These are phyloP conservation scores for Phorcus lineatus DNA, from an alignment of 2,888 invertebrate species.

Conservation along the genomic window DNA sequence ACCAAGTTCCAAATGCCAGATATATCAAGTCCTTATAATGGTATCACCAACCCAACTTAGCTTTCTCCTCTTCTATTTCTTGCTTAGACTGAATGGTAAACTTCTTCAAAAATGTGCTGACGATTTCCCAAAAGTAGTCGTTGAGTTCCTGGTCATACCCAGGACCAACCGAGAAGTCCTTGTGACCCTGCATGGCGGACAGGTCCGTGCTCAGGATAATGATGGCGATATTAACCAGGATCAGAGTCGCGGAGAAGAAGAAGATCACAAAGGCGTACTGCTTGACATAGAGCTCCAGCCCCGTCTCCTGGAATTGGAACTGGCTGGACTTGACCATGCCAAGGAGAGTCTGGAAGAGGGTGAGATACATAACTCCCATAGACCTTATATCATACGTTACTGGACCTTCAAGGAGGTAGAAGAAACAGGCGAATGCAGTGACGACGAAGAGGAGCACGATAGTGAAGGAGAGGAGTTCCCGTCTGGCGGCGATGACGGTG, in stretches of 20 bases:
- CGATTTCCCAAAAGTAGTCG: background rate
- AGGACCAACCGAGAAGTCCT: background rate
- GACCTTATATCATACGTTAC: background rate
- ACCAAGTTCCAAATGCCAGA: too few relatives aligned
- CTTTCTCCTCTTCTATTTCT: too few relatives aligned
- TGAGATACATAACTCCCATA: background rate
- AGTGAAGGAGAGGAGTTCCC: slow-evolving; percentile 20
- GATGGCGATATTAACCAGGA: slow-evolving; percentile 32
- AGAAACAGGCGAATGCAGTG: slow-evolving; percentile 32
- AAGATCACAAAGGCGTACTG: slow-evolving; percentile 29
- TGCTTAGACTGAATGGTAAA: background rate
- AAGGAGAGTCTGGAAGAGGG: background rate
- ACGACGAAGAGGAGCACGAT: slow-evolving; percentile 30
- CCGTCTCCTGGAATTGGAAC: background rate
- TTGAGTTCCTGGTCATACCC: background rate
- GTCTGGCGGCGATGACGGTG: slow-evolving; percentile 27
- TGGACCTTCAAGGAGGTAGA: slow-evolving; percentile 28
- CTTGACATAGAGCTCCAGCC: background rate
- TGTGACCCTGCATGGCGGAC: background rate
- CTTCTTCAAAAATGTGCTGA: background rate
- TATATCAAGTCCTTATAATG: too few relatives aligned
- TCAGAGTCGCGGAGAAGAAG: slow-evolving; percentile 27
- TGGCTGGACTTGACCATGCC: background rate
- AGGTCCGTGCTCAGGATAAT: slow-evolving; percentile 7
- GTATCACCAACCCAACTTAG: too few relatives aligned